phyloP scores from a whole-genome alignment of 2,113 vertebrate genomes.

The Caretta caretta region DNA sequence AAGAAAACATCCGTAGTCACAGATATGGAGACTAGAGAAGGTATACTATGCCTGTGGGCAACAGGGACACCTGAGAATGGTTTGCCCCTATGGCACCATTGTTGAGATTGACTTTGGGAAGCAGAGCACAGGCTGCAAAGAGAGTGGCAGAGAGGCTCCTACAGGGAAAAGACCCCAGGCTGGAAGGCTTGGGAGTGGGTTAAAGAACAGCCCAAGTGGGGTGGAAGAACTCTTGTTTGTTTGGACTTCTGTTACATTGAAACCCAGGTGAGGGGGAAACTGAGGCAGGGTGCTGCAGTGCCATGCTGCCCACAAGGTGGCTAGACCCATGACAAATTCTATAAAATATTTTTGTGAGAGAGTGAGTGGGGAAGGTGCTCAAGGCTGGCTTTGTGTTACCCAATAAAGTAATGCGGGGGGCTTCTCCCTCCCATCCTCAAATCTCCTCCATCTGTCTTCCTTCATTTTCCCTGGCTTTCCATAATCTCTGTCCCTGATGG shows the following conservation, averaged over 20 bases:
- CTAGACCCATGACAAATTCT: too few relatives aligned
- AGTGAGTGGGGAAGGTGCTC: not conserved
- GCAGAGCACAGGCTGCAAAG: too few relatives aligned
- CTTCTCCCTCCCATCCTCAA: not conserved
- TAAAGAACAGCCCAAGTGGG: too few relatives aligned
- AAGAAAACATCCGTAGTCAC: not conserved
- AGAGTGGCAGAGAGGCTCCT: too few relatives aligned
- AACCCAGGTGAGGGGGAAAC: too few relatives aligned
- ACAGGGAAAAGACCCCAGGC: too few relatives aligned
- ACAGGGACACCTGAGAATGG: not conserved
- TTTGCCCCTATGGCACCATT: not conserved
- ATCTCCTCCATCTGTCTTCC: not conserved
- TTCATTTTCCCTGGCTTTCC: not conserved
- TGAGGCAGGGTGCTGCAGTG: too few relatives aligned
- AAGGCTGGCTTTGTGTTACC: not conserved
- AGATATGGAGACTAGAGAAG: not conserved
- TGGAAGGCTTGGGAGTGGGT: too few relatives aligned
- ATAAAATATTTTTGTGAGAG: not conserved
- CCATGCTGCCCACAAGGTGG: too few relatives aligned
- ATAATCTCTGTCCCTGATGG: not conserved
- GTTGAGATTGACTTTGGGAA: not conserved
- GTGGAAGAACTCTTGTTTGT: too few relatives aligned
- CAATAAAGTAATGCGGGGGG: too few relatives aligned
- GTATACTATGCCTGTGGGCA: not conserved
- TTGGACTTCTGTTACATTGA: too few relatives aligned